These are phyloP conservation scores for Brachionus rotundiformis DNA, from an alignment of 1,140 invertebrate genomes.

Conservation along the genomic window DNA sequence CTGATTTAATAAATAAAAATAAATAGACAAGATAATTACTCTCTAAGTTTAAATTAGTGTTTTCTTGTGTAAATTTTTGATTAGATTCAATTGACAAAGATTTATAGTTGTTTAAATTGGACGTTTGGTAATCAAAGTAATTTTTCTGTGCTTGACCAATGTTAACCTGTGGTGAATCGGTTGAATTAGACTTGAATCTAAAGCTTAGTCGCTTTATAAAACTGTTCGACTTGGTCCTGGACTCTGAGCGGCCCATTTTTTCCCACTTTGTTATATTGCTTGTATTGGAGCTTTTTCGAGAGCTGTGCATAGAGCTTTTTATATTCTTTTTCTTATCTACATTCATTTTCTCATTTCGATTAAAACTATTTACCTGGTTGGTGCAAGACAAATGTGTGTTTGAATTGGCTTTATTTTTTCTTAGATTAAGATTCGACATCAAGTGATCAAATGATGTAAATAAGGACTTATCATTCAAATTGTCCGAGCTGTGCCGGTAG, in stretches of 20 bases:
- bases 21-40: background rate
- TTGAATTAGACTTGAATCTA: conserved; percentile 45
- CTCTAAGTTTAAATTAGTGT: background rate
- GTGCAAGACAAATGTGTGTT: conserved; percentile 21
- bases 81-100: conserved; percentile 11
- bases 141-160: background rate
- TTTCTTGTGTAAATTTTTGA: background rate
- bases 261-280: background rate
- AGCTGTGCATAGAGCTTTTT: conserved; percentile 9
- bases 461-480: background rate
- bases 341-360: background rate
- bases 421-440: conserved; percentile 20
- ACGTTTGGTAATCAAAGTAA: background rate
- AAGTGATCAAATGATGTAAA: conserved; percentile 17
- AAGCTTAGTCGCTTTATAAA: conserved; percentile 43
- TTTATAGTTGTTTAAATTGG: background rate
- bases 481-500: background rate
- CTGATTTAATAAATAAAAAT: background rate
- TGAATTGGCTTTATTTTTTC: conserved; percentile 34
- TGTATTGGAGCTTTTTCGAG: background rate
- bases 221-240: conserved; percentile 11
- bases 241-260: background rate
- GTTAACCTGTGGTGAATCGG: background rate
- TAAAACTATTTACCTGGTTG: background rate
- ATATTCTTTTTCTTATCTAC: conserved; percentile 36